These are phyloP conservation scores for Sanderia malayensis DNA, from an alignment of 30 jellyfish, hydroid and myxozoan genomes.

Conservation along the genomic window DNA sequence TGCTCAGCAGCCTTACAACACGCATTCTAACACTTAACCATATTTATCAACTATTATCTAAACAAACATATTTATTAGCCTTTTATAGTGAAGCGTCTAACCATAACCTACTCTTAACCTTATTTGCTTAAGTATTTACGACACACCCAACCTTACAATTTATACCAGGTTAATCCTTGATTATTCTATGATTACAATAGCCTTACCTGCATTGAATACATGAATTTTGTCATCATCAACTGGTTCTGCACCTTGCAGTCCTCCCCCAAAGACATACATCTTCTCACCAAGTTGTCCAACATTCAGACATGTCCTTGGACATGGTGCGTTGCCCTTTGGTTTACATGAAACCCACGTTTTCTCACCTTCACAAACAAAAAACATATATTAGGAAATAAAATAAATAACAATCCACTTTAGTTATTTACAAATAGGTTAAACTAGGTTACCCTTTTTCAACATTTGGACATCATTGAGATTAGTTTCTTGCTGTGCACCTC, in stretches of 20 bases:
- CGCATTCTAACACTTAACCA: no score
- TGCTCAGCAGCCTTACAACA: neutral
- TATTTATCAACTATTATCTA: no score
- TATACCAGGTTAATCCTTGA: neutral
- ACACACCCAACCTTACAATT: no score
- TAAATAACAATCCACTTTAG: neutral
- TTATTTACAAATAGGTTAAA: neutral
- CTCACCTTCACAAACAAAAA: neutral
- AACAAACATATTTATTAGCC: no score
- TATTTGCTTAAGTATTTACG: neutral
- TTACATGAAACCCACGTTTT: neutral
- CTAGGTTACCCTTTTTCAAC: conserved; percentile 31
- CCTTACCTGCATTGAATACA: conserved; percentile 57
- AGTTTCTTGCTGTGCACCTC: conserved; percentile 56
- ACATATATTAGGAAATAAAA: neutral
- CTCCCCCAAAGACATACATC: conserved; percentile 70
- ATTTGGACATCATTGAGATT: conserved; percentile 43
- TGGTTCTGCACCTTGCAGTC: conserved; percentile 69
- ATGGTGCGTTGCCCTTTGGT: neutral
- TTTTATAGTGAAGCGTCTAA: no score
- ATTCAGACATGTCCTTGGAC: conserved; percentile 57
- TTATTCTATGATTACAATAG: neutral
- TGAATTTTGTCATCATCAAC: conserved; percentile 57
- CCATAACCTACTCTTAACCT: neutral
- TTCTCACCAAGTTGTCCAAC: conserved; percentile 36